These are phyloP conservation scores for Enhydra lutris DNA, from an alignment of 2,113 vertebrate species.

Conservation along the genomic window DNA sequence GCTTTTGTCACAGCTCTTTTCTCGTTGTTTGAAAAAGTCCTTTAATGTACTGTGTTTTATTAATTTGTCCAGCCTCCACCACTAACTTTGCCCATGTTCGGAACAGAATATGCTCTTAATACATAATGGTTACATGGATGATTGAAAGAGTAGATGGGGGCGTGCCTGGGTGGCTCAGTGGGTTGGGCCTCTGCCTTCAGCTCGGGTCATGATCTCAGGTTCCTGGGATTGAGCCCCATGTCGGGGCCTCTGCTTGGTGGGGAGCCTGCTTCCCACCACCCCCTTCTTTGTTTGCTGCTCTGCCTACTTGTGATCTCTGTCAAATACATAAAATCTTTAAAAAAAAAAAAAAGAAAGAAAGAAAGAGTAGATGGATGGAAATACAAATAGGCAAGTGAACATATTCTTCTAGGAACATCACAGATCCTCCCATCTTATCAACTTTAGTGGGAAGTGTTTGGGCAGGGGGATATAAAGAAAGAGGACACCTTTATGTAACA, in stretches of 20 bases:
- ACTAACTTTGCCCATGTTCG: not conserved
- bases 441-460: not conserved
- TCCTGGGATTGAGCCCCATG: too few relatives aligned
- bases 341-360: too few relatives aligned
- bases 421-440: not conserved
- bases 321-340: too few relatives aligned
- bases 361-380: not conserved
- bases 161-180: too few relatives aligned
- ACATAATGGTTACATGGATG: not conserved
- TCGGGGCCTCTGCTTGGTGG: too few relatives aligned
- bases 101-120: not conserved
- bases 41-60: not conserved
- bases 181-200: too few relatives aligned
- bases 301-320: too few relatives aligned
- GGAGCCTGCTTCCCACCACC: too few relatives aligned
- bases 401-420: not conserved
- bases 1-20: not conserved
- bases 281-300: too few relatives aligned
- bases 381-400: not conserved
- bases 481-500: constrained; percentile 13
- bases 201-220: too few relatives aligned
- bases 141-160: not conserved
- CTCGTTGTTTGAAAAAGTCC: not conserved
- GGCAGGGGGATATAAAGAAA: not conserved
- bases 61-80: not conserved